Evolutionary conservation across 2,797 vertebrate genomes (phyloP).

Genomic region (Heteromormyrus szaboi): DNA sequence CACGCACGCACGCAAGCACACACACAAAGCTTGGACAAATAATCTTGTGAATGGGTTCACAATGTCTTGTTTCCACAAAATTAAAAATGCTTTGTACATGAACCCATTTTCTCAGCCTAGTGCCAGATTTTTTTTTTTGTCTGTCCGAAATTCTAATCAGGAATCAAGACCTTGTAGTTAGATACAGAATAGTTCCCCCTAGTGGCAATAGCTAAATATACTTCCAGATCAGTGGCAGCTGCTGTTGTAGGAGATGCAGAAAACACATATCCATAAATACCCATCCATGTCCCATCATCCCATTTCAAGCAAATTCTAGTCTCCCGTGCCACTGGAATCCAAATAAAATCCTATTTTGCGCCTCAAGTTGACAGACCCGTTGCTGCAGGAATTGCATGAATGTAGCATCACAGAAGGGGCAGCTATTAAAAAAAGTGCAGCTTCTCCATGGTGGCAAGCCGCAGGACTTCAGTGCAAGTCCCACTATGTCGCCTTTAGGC

Average conservation of each 20-base stretch:
- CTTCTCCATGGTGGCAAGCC: background rate
- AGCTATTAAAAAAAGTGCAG: background rate
- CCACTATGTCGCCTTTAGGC: background rate
- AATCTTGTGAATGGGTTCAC: background rate
- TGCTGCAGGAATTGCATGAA: background rate
- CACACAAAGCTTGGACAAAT: background rate
- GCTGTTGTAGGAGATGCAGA: conserved; percentile 49
- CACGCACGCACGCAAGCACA: background rate
- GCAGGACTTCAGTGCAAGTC: background rate
- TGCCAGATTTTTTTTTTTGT: background rate
- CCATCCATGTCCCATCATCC: background rate
- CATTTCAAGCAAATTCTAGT: background rate
- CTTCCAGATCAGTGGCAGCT: background rate
- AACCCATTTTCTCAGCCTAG: background rate
- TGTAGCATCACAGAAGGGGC: background rate
- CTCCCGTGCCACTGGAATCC: background rate
- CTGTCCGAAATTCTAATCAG: background rate
- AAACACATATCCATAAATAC: background rate
- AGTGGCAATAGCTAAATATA: background rate
- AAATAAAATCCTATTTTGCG: background rate
- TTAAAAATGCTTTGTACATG: background rate
- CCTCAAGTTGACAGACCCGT: background rate
- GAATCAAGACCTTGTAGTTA: background rate
- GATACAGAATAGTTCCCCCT: conserved; percentile 16
- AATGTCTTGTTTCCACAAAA: background rate